Conservation (phyloP, 2,797 vertebrate species). For the Carcharodon carcharias region DNA sequence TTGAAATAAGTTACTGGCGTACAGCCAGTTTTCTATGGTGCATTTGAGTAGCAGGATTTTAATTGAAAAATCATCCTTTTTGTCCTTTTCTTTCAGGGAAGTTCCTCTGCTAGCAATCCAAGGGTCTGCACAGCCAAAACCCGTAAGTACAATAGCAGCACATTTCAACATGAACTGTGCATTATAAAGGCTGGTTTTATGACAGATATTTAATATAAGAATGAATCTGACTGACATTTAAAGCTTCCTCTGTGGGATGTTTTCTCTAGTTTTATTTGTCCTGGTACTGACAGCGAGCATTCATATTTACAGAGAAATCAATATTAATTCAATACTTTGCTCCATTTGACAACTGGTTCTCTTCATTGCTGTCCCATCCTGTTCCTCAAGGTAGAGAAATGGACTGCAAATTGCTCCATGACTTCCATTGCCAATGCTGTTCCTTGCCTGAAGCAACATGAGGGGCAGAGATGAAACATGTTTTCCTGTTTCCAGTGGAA, state of each 20-base stretch:
- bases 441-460: background rate
- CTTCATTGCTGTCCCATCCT: background rate
- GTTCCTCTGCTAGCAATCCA: background rate
- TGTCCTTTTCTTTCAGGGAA: slow-evolving; percentile 36
- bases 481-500: background rate
- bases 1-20: slow-evolving; percentile 32
- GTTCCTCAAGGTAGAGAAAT: background rate
- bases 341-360: background rate
- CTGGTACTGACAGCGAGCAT: background rate
- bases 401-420: background rate
- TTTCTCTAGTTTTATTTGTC: background rate
- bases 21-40: slow-evolving; percentile 11
- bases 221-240: slow-evolving; percentile 9
- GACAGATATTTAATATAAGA: slow-evolving; percentile 26
- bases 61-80: slow-evolving; percentile 37
- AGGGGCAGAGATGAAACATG: background rate
- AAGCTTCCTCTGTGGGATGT: background rate
- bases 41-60: slow-evolving; percentile 13
- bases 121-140: background rate
- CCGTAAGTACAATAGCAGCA: background rate
- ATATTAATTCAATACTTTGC: background rate
- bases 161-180: slow-evolving; percentile 14
- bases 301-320: background rate
- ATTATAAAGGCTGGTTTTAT: slow-evolving; percentile 6
- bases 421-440: background rate